These are phyloP conservation scores for Alviniconcha marisindica DNA, from an alignment of 1,140 invertebrate genomes.

Conservation along the genomic window DNA sequence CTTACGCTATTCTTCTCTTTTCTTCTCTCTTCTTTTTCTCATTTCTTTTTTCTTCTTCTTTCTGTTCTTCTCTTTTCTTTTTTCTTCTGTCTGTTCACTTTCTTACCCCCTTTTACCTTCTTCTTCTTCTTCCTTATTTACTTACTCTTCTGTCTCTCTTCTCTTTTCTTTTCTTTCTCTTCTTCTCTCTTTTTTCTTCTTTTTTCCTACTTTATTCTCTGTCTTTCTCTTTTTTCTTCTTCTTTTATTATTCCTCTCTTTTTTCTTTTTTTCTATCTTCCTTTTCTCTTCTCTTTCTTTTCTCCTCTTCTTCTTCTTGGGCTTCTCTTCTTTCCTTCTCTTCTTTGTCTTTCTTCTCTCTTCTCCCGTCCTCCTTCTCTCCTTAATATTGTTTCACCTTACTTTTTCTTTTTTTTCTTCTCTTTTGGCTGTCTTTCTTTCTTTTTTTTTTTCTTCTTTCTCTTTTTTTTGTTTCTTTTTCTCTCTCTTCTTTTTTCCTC, in stretches of 20 bases:
- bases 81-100: neutral
- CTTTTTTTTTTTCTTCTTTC: neutral
- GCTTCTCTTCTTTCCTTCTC: neutral
- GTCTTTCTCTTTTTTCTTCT: neutral
- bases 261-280: neutral
- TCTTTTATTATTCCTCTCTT: neutral
- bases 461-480: constrained; percentile 1
- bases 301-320: neutral
- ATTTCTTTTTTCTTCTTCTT: neutral
- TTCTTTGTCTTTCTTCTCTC: neutral
- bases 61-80: neutral
- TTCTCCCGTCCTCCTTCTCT: neutral
- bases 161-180: constrained; percentile 11
- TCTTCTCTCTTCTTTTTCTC: constrained; percentile 15
- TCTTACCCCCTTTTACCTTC: constrained; percentile 10
- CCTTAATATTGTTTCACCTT: neutral
- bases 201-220: neutral
- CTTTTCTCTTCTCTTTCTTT: neutral
- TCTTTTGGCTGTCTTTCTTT: neutral
- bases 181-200: neutral
- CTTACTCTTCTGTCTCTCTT: neutral
- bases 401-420: neutral
- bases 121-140: neutral
- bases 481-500: neutral
- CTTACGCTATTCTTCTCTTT: neutral